Evolutionary conservation across 2,113 vertebrate species (phyloP).

Genomic region (Syrrhaptes paradoxus): DNA sequence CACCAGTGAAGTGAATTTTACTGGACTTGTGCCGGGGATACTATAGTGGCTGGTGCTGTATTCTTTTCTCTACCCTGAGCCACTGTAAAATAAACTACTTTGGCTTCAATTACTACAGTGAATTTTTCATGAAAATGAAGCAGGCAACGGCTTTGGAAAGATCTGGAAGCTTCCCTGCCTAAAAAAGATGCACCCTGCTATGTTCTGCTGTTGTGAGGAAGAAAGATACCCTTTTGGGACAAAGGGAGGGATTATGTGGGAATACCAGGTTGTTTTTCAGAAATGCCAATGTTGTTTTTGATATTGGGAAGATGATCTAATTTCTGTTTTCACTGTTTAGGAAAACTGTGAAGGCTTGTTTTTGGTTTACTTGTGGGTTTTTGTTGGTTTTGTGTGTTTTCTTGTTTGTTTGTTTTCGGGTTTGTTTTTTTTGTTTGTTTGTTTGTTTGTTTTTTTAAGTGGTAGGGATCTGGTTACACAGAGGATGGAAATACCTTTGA

Average conservation of each 20-base stretch:
- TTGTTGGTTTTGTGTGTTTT: too few relatives aligned
- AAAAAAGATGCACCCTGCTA: not conserved
- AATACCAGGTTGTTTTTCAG: not conserved
- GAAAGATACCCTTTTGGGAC: not conserved
- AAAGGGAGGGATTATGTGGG: not conserved
- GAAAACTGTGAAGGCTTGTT: not conserved
- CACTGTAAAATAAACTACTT: not conserved
- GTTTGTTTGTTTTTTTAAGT: not conserved
- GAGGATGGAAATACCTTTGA: not conserved
- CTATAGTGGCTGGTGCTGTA: not conserved
- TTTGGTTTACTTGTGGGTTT: not conserved
- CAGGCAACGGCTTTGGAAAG: not conserved
- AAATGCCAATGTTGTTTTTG: not conserved
- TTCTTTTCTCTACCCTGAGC: not conserved
- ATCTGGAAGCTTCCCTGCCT: not conserved
- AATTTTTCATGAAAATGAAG: not conserved
- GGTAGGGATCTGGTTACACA: not conserved
- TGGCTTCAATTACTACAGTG: not conserved
- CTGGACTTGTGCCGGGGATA: accelerated
- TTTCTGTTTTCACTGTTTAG: not conserved
- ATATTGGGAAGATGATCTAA: not conserved
- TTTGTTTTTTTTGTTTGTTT: not conserved
- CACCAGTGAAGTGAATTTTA: not conserved
- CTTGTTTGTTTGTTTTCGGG: too few relatives aligned
- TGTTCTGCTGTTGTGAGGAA: not conserved